Conservation (phyloP, 2,113 vertebrate species). For the Fregetta grallaria region DNA sequence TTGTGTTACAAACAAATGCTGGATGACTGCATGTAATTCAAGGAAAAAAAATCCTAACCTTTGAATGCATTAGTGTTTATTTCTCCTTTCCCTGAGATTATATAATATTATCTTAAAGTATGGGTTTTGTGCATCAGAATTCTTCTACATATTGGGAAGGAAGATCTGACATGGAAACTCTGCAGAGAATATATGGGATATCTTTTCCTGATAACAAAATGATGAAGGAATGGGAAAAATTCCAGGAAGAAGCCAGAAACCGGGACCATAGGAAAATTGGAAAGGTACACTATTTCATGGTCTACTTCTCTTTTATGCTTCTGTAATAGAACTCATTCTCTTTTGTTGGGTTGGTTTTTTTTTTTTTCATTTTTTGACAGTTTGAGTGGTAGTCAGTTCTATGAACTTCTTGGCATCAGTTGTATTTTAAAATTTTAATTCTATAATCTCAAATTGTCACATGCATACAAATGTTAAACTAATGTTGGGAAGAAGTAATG, state of each 20-base stretch:
- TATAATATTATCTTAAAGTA: background rate
- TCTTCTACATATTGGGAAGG: conserved; percentile 80
- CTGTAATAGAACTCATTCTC: background rate
- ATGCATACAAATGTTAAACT: background rate
- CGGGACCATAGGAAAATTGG: conserved; percentile 80
- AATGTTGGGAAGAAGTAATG: background rate
- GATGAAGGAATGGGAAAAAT: conserved; percentile 77
- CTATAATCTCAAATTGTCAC: background rate
- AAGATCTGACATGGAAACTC: conserved; percentile 76
- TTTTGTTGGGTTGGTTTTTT: background rate
- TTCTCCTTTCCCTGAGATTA: background rate
- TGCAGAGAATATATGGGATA: conserved; percentile 80
- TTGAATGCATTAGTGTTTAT: background rate
- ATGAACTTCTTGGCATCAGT: background rate
- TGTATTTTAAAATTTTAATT: background rate
- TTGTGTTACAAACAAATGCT: background rate
- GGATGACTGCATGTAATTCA: background rate
- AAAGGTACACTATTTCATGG: conserved; percentile 38
- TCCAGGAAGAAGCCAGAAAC: conserved; percentile 77
- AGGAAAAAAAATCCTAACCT: background rate
- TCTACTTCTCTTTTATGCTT: background rate
- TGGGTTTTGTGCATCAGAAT: conserved; percentile 57
- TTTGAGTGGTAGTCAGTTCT: background rate
- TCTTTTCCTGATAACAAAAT: conserved; percentile 78
- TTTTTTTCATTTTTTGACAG: background rate